A percentile compares a stretch with the other conserved stretches of the same genome.
These are phyloP conservation scores for Eupithecia pulchellata DNA, from an alignment of 2,888 invertebrate genomes.

Conservation along the genomic window DNA sequence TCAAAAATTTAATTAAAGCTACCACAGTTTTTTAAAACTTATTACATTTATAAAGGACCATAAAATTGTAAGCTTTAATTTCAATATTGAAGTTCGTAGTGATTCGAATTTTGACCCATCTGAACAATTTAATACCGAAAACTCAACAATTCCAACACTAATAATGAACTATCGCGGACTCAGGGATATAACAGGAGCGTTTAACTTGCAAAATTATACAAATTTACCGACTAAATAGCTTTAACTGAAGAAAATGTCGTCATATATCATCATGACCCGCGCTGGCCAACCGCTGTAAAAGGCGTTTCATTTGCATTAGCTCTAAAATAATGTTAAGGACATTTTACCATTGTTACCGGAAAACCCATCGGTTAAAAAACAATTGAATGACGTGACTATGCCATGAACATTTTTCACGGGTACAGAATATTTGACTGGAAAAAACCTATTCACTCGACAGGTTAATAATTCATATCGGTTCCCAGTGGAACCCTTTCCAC, in stretches of 20 bases:
- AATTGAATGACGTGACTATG: background rate
- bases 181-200: conserved; percentile 58
- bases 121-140: conserved; percentile 10
- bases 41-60: background rate
- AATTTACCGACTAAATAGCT: conserved; percentile 56
- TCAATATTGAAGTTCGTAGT: background rate
- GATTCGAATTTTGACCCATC: background rate
- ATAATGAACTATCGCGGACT: conserved; percentile 62
- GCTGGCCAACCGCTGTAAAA: conserved; percentile 51
- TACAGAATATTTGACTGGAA: background rate
- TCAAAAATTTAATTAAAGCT: no score
- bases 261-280: conserved; percentile 64
- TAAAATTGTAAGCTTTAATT: background rate
- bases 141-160: conserved; percentile 49
- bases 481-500: background rate
- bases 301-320: conserved; percentile 48
- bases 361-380: conserved; percentile 18
- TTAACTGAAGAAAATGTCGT: conserved; percentile 61
- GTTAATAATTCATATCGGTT: conserved; percentile 2
- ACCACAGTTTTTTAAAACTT: background rate
- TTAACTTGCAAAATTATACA: conserved; percentile 64
- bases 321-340: conserved; percentile 48
- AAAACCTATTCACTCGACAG: background rate
- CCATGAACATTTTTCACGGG: background rate
- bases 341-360: conserved; percentile 25